Conservation (phyloP, 2,888 invertebrate genomes). For the Cyrtodaria siliqua region DNA sequence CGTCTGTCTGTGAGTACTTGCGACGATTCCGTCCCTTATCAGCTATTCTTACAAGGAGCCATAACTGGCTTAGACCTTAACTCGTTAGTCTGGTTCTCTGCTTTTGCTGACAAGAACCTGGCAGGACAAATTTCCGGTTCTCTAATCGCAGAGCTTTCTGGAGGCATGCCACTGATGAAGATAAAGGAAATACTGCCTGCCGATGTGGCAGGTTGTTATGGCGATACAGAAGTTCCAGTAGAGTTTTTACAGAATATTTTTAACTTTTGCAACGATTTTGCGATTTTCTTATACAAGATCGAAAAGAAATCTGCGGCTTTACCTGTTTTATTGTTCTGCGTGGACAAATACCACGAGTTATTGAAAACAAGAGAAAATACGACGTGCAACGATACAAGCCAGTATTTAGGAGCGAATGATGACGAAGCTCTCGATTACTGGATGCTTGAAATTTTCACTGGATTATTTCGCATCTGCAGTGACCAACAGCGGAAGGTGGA, state of each 20-base stretch:
- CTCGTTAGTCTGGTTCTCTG: slow-evolving; percentile 60
- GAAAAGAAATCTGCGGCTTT: slow-evolving; percentile 37
- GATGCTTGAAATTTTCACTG: too few species aligned
- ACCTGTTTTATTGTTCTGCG: slow-evolving; percentile 20
- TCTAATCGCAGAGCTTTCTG: slow-evolving; percentile 45
- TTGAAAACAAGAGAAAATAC: too few species aligned
- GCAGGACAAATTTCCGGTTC: slow-evolving; percentile 58
- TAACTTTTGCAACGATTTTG: slow-evolving; percentile 57
- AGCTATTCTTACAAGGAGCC: slow-evolving; percentile 54
- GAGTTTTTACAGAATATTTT: slow-evolving; percentile 25
- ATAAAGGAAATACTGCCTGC: slow-evolving; percentile 48
- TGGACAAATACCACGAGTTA: too few species aligned
- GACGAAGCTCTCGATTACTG: too few species aligned
- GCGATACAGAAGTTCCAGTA: slow-evolving; percentile 46
- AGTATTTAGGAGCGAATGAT: too few species aligned
- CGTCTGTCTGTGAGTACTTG: slow-evolving; percentile 63
- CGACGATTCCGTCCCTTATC: slow-evolving; percentile 61
- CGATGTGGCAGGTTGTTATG: slow-evolving; percentile 40
- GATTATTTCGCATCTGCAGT: too few species aligned
- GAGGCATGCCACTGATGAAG: slow-evolving; percentile 30
- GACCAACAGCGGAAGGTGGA: too few species aligned
- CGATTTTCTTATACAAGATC: slow-evolving; percentile 37
- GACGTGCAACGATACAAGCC: too few species aligned
- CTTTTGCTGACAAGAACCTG: slow-evolving; percentile 58
- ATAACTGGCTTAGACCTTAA: slow-evolving; percentile 32